Percentiles rank a stretch among this genome's conserved stretches.
These are phyloP conservation scores for Leptinotarsa haldemani DNA, from an alignment of 2,888 invertebrate genomes.

Conservation along the genomic window DNA sequence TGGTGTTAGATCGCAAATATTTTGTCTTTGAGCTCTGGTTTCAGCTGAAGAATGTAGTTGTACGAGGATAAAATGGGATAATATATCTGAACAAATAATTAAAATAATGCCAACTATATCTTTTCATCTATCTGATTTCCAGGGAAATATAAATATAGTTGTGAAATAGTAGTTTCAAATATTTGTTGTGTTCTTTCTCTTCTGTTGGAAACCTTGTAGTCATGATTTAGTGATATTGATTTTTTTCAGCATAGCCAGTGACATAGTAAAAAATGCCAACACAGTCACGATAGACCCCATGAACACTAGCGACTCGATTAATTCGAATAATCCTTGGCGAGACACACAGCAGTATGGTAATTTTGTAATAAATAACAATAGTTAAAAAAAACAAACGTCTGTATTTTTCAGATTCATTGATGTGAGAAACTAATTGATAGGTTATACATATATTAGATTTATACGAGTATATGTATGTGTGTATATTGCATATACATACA, in stretches of 20 bases:
- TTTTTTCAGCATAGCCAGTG: conserved; percentile 62
- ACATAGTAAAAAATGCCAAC: conserved; percentile 65
- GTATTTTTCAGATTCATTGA: conserved; percentile 64
- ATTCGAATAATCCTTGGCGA: conserved; percentile 66
- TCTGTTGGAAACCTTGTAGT: no score
- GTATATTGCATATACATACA: conserved; percentile 43
- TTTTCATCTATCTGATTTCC: no score
- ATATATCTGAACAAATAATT: no score
- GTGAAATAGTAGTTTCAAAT: no score
- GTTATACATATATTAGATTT: conserved; percentile 46
- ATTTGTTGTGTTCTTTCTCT: no score
- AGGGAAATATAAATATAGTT: no score
- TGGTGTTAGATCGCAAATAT: no score
- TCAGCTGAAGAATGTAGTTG: no score
- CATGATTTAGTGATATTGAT: not conserved
- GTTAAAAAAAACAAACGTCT: conserved; percentile 55
- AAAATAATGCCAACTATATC: no score
- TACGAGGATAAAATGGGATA: no score
- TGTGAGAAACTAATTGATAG: conserved; percentile 60
- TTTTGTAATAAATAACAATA: conserved; percentile 59
- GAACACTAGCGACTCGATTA: conserved; percentile 63
- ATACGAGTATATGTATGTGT: conserved; percentile 44
- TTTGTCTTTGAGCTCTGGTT: no score
- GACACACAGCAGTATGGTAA: conserved; percentile 62
- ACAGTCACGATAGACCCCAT: conserved; percentile 62